Evolutionary conservation across 2,888 invertebrate species (phyloP).

Genomic region (Meliscaeva auricollis): DNA sequence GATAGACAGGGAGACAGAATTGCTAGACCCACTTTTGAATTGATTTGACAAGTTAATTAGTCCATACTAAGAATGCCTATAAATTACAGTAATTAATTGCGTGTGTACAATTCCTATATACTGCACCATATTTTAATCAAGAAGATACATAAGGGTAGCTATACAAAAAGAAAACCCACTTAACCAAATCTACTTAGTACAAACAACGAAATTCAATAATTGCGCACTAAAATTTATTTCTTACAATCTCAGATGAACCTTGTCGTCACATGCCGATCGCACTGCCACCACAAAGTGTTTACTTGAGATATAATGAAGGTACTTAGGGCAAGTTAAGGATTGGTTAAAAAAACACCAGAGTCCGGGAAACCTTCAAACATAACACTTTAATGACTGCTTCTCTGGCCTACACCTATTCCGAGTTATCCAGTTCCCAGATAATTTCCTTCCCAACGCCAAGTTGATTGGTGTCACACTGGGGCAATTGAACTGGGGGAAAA

Average conservation of each 20-base stretch:
- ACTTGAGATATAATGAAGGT: no score
- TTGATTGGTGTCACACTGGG: no score
- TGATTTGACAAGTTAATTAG: constrained; percentile 55
- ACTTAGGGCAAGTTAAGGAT: constrained; percentile 13
- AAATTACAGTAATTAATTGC: constrained; percentile 73
- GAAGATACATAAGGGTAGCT: background rate
- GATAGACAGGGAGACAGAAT: no score
- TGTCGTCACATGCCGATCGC: background rate
- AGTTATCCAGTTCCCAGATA: no score
- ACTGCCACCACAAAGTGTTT: background rate
- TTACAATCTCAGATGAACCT: constrained; percentile 1
- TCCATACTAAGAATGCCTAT: constrained; percentile 23
- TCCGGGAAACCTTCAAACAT: no score
- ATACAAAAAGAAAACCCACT: constrained; percentile 43
- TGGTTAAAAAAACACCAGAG: no score
- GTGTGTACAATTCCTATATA: constrained; percentile 23
- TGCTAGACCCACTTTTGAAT: no score
- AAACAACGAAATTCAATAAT: constrained; percentile 49
- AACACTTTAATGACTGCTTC: no score
- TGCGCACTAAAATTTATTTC: constrained; percentile 43
- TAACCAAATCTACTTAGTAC: constrained; percentile 62
- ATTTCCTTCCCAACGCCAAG: no score
- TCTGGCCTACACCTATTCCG: no score
- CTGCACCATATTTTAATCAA: background rate
- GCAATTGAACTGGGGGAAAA: no score